These are phyloP conservation scores for Branchinecta lynchi DNA, from an alignment of 1,140 invertebrate genomes.

Conservation along the genomic window DNA sequence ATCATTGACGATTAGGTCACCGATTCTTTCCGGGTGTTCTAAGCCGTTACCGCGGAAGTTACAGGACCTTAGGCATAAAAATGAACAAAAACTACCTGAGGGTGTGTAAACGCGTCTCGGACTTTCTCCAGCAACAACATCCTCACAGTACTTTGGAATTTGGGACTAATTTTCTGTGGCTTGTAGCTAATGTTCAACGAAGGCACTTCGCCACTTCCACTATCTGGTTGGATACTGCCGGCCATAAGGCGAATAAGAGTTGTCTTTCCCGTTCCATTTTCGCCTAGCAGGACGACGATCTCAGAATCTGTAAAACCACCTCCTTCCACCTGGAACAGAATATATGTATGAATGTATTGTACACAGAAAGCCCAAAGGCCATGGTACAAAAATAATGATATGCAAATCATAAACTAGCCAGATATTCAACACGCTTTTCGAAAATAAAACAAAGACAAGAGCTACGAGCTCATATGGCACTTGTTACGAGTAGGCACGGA, in stretches of 20 bases:
- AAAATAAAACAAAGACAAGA: too few relatives aligned
- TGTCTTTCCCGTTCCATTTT: constrained; percentile 99
- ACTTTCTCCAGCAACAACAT: constrained; percentile 90
- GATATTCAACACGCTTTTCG: too few relatives aligned
- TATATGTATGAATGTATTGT: too few relatives aligned
- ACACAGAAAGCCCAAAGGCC: too few relatives aligned
- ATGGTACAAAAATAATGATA: too few relatives aligned
- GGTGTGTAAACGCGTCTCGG: constrained; percentile 89
- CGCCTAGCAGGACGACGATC: constrained; percentile 93
- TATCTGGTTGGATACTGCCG: constrained; percentile 81
- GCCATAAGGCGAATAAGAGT: constrained; percentile 98
- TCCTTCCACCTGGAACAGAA: constrained; percentile 48
- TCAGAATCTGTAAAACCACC: constrained; percentile 99
- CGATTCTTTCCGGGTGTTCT: too few relatives aligned
- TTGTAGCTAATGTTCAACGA: constrained; percentile 97
- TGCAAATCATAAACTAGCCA: too few relatives aligned
- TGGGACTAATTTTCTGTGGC: constrained; percentile 98
- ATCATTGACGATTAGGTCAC: too few relatives aligned
- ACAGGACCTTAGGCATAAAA: not conserved
- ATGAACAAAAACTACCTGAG: constrained; percentile 42
- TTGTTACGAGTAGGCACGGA: too few relatives aligned
- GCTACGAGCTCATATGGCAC: too few relatives aligned
- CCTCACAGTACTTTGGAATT: constrained; percentile 81
- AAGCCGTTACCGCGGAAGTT: not conserved
- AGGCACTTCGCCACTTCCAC: constrained; percentile 66